Base-by-base conservation (phyloP, 2,797 vertebrate genomes). In the Dicrostonyx torquatus region DNA sequence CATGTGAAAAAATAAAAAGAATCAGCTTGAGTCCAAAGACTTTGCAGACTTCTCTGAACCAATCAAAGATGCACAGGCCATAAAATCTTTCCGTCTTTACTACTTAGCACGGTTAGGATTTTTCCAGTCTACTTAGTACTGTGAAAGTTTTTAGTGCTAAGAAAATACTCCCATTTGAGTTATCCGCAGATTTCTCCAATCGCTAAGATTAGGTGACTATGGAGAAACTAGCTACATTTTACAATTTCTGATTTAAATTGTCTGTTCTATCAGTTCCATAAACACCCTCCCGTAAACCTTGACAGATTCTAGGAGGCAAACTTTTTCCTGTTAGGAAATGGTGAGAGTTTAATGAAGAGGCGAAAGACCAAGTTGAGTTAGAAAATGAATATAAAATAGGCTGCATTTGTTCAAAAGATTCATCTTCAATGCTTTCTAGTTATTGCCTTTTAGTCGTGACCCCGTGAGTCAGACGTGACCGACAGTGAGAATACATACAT, bases 111-210 rank as follows among this genome's bases (percentile, higher is more conserved):
- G n/a, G 37, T 4, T 18, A 87, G 26, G 79, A 94, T 87, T 90
- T 91, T 88, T 45, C 73, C 34, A 37, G 58, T 13, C 18, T 62
- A 2, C 0, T 60, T 77, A 84, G 87, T 11, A 88, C 20, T 10
- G 31, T 37, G 5, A 64, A 73, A 43, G 15, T 37, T 89, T 78
- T 75, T n/a, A 64, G 40, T n/a, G 1, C 37, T n/a, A 58, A 72
- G 43, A 93, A 92, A 53, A 5, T 13, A 62, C 17, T 77, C 76
- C 68, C 45, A 60, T 90, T 92, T 26, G n/a, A 94, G 90, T 95
- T 93, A 72, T 80, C 11, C 76, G 48, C 26, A 70, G 55, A 12
- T 84, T 26, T 18, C 14, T 87, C 77, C 18, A 70, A n/a, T 90
- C 60, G 24, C 13, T 89, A 66, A 91, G 26, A 11, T 83, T 77